Base-by-base conservation (phyloP, 2,797 vertebrate genomes). In the Microhierax caerulescens region DNA sequence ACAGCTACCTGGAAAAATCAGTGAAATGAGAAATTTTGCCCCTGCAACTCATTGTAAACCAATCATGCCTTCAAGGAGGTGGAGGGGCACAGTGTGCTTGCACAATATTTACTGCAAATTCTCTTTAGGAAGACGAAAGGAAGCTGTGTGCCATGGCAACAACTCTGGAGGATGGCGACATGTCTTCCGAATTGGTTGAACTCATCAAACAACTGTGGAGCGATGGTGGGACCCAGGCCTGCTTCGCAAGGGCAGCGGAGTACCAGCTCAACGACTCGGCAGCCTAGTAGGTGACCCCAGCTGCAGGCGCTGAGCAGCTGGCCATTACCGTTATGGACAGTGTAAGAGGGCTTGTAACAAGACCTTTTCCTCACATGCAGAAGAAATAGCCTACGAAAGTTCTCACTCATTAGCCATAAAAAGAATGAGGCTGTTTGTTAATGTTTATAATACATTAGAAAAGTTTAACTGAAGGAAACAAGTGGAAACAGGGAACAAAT, bases 261-360 rank as follows among this genome's bases (percentile, higher is more conserved):
- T 98, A 98, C 53, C 97, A 98, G 81, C 98, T 98, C 84, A 97
- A 73, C 0, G 98, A 98, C 88, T 98, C 98, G 0, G 98, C 98
- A 5, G 97, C 97, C 18, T 98, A 98, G 98, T 98, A 98, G 98
- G 98, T 98, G 79, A 69, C 32, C 51, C 13, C 24, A 67, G 78
- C 59, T 67, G 13, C 27, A 51, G 59, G 6, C 32, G 48, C 73
- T 24, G 27, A 21, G 10, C 25, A 7, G 73, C 67, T 73, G 61
- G 37, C 14, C 15, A 1, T 3, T 10, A 7, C 56, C 5, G 0
- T 24, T 16, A 45, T 1, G 3, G 41, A 7, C 5, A 14, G 12
- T 1, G 0, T 3, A n/a, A 37, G 67, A 45, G 48, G 21, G 15
- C 30, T 65, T 51, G 37, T 1, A 2, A 51, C 17, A 28, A 9